phyloP scores from a whole-genome alignment of 1,140 invertebrate species.

The Pogonognathellus flavescens region DNA sequence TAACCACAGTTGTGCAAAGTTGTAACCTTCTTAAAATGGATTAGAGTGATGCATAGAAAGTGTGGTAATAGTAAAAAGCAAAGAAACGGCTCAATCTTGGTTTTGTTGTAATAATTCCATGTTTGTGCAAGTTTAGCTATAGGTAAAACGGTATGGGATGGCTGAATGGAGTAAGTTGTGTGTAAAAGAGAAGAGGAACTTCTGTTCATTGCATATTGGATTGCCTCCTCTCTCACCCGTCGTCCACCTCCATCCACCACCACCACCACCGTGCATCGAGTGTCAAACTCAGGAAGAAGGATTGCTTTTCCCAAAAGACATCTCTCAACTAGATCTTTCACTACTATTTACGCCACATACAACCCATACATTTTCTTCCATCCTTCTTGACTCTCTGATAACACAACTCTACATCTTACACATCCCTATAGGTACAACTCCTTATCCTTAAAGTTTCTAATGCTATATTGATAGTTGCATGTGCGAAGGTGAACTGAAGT shows the following conservation, averaged over 20 bases:
- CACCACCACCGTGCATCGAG: not conserved
- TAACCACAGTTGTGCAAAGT: no score
- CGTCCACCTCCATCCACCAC: not conserved
- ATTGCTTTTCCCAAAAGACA: conserved; percentile 53
- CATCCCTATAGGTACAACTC: not conserved
- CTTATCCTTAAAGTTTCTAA: not conserved
- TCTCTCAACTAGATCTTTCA: conserved; percentile 30
- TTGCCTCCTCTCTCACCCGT: not conserved
- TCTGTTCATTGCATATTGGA: conserved; percentile 5
- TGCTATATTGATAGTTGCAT: no score
- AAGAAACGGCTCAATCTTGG: no score
- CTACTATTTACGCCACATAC: conserved; percentile 1
- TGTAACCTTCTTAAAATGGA: no score
- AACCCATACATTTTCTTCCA: not conserved
- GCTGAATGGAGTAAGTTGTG: not conserved
- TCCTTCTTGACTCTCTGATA: not conserved
- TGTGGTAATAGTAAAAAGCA: no score
- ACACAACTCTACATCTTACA: not conserved
- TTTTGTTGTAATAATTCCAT: no score
- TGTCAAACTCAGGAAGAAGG: conserved; percentile 51
- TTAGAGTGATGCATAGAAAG: no score
- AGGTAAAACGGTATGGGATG: not conserved
- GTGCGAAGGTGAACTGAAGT: no score
- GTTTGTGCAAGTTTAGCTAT: not conserved
- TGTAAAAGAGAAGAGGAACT: not conserved